These are phyloP conservation scores for Hipparchia sbordonii DNA, from an alignment of 2,888 invertebrate species.

Conservation along the genomic window DNA sequence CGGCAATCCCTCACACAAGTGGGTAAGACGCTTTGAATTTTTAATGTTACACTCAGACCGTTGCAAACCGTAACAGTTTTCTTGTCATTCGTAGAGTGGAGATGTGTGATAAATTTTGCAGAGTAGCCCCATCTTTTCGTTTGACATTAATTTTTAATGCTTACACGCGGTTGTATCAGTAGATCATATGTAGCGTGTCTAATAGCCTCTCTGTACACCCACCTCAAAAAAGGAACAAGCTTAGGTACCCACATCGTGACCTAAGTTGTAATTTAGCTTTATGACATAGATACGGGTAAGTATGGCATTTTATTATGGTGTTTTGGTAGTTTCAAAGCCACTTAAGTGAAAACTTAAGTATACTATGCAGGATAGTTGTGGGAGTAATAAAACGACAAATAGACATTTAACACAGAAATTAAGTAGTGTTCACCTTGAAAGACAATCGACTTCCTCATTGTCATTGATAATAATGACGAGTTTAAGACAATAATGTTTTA, in stretches of 20 bases:
- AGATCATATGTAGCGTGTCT: conserved; percentile 78
- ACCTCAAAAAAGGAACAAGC: not conserved
- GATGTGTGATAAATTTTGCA: conserved; percentile 83
- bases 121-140: conserved; percentile 83
- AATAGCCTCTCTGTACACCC: conserved; percentile 48
- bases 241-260: not conserved
- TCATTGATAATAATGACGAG: conserved; percentile 73
- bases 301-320: not conserved
- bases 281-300: not conserved
- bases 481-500: conserved; percentile 77
- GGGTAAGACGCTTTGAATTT: conserved; percentile 81
- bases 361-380: conserved; percentile 5
- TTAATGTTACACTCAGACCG: conserved; percentile 83
- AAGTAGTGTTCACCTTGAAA: conserved; percentile 71
- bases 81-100: conserved; percentile 82
- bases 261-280: not conserved
- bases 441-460: conserved; percentile 75
- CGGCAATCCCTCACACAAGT: conserved; percentile 83
- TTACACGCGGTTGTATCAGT: conserved; percentile 64
- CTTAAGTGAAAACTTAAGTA: conserved; percentile 5
- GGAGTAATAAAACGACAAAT: conserved; percentile 17
- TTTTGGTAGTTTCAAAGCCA: not conserved
- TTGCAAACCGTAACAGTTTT: conserved; percentile 83
- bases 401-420: conserved; percentile 45
- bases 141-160: conserved; percentile 80